Conservation (phyloP, 2,797 vertebrate genomes). For the Eulemur coronatus region DNA sequence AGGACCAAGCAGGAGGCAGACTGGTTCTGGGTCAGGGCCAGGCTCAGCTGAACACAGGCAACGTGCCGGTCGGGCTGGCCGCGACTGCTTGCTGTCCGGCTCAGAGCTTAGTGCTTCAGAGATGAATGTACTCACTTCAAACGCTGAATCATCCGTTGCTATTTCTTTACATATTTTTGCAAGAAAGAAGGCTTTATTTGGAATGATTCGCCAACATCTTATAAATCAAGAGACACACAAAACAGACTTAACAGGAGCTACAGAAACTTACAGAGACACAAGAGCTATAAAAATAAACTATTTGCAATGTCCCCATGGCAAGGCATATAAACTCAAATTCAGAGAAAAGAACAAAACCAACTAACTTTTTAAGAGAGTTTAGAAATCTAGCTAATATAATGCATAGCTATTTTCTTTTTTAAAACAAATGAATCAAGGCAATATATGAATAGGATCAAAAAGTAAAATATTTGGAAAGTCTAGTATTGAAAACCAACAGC, state of each 20-base stretch:
- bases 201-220: conserved; percentile 56
- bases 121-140: neutral
- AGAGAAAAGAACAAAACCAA: conserved; percentile 15
- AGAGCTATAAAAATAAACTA: conserved; percentile 50
- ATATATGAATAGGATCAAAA: neutral
- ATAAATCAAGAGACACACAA: conserved; percentile 62
- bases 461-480: neutral
- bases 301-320: conserved; percentile 12
- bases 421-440: neutral
- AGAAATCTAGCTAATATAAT: neutral
- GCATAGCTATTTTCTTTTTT: neutral
- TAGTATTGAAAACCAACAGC: neutral
- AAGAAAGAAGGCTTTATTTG: conserved; percentile 72
- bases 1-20: neutral
- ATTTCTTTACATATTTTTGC: conserved; percentile 44
- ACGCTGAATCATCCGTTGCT: conserved; percentile 40
- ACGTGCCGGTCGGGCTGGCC: rapidly evolving
- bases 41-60: neutral
- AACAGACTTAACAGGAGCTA: conserved; percentile 36
- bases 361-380: neutral
- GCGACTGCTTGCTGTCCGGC: neutral
- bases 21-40: neutral
- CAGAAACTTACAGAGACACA: conserved; percentile 50
- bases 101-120: rapidly evolving
- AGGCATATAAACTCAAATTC: conserved; percentile 39